These are phyloP conservation scores for Dichetophora obliterata DNA, from an alignment of 2,888 invertebrate genomes.

Conservation along the genomic window DNA sequence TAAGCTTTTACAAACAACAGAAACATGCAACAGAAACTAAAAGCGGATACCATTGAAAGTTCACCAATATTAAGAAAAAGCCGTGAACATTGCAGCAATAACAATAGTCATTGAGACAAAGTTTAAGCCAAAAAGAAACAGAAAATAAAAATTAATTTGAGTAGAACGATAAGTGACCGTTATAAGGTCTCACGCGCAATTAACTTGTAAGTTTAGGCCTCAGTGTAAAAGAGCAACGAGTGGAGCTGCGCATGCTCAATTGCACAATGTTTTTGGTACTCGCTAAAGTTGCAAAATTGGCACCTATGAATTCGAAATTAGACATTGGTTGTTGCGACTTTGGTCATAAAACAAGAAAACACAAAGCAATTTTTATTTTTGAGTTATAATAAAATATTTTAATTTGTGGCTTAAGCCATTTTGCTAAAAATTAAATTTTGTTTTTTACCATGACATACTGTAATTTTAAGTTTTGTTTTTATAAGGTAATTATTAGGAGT, in stretches of 20 bases:
- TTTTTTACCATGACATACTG: too few species aligned
- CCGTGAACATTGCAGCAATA: background rate
- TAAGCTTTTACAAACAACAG: background rate
- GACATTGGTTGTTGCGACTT: background rate
- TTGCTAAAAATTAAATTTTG: background rate
- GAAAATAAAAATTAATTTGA: background rate
- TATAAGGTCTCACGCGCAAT: background rate
- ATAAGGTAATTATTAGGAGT: too few species aligned
- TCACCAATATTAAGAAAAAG: background rate
- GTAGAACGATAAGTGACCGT: background rate
- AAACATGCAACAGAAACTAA: background rate
- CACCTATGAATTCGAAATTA: background rate
- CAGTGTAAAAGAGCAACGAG: background rate
- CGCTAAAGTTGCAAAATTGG: background rate
- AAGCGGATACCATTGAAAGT: too few species aligned
- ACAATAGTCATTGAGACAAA: background rate
- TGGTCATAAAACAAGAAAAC: background rate
- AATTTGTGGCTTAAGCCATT: too few species aligned
- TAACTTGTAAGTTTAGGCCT: background rate
- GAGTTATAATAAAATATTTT: too few species aligned
- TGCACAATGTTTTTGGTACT: background rate
- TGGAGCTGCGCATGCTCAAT: background rate
- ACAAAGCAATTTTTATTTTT: too few species aligned
- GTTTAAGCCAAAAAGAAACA: background rate
- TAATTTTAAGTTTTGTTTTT: too few species aligned